Evolutionary conservation across 2,797 vertebrate genomes (phyloP).

Genomic region (Emys orbicularis): DNA sequence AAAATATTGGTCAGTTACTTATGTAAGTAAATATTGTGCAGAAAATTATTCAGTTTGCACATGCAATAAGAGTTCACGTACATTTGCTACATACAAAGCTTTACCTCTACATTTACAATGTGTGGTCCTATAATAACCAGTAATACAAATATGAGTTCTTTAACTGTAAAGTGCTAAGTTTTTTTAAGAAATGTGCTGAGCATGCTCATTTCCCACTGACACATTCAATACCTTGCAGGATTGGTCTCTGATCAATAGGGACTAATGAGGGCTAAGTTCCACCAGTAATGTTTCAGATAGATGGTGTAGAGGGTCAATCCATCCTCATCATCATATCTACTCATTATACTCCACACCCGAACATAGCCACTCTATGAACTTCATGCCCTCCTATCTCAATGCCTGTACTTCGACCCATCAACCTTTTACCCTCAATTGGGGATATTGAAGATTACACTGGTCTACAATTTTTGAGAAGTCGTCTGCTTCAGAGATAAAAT

Average conservation of each 20-base stretch:
- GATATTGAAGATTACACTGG: no score
- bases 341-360: no score
- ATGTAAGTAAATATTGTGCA: background rate
- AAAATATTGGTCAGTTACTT: background rate
- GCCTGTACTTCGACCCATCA: no score
- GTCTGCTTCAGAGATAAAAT: no score
- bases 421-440: no score
- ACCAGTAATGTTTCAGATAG: background rate
- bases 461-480: no score
- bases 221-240: background rate
- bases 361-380: no score
- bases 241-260: background rate
- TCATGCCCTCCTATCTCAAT: no score
- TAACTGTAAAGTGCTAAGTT: background rate
- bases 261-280: background rate
- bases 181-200: background rate
- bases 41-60: background rate
- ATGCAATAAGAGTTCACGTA: background rate
- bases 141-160: background rate
- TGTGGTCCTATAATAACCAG: background rate
- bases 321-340: no score
- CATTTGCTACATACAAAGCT: background rate
- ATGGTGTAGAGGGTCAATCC: background rate
- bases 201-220: background rate
- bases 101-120: background rate